Percentiles rank a stretch among this genome's conserved stretches.
Conservation (phyloP, 1,140 invertebrate genomes). For the Asbolus verrucosus region DNA sequence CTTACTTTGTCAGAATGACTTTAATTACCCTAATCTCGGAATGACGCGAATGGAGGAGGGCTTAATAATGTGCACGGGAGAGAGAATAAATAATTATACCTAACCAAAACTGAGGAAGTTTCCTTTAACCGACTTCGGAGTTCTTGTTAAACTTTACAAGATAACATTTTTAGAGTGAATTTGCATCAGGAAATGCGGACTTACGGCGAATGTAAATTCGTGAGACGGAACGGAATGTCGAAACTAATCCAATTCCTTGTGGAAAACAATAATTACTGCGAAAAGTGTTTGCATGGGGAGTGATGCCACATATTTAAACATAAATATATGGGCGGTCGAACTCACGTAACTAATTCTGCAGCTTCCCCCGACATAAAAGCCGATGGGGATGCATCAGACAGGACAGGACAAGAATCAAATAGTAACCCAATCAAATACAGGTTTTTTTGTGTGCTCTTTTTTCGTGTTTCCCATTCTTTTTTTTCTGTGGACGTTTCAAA, state of each 20-base stretch:
- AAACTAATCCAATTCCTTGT: conserved; percentile 4
- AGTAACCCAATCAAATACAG: too few relatives aligned
- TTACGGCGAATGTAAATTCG: conserved; percentile 22
- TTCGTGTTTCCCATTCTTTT: too few relatives aligned
- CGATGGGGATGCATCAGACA: too few relatives aligned
- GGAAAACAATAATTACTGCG: neutral
- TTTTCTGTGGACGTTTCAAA: too few relatives aligned
- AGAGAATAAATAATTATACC: conserved; percentile 43
- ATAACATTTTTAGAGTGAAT: conserved; percentile 18
- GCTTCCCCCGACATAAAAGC: too few relatives aligned
- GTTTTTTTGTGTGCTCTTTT: too few relatives aligned
- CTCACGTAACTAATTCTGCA: too few relatives aligned
- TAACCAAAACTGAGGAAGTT: conserved; percentile 28
- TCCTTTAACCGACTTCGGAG: conserved; percentile 19
- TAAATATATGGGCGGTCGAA: too few relatives aligned
- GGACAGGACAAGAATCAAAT: too few relatives aligned
- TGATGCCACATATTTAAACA: too few relatives aligned
- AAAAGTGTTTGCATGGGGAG: too few relatives aligned
- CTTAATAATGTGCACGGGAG: conserved; percentile 45
- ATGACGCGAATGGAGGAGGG: conserved; percentile 39
- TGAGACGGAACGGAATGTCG: neutral
- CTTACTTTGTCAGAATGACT: conserved; percentile 46
- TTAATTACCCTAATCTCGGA: conserved; percentile 48
- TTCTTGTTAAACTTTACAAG: conserved; percentile 23
- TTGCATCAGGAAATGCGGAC: conserved; percentile 10